phyloP scores from a whole-genome alignment of 2,888 invertebrate genomes.

The Conus canariensis region DNA sequence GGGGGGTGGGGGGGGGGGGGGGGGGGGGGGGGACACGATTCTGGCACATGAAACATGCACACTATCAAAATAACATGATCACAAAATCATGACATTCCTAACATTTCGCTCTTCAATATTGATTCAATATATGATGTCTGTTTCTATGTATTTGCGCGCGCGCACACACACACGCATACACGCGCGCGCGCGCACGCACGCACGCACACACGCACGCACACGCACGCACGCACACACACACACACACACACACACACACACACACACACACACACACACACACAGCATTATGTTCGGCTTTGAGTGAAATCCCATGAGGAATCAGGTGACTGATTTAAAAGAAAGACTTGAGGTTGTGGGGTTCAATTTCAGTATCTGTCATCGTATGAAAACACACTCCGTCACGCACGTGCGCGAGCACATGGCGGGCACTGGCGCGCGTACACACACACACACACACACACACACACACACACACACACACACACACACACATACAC shows the following conservation, averaged over 20 bases:
- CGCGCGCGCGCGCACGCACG: too few relatives aligned
- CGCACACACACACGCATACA: too few relatives aligned
- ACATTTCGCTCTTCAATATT: too few relatives aligned
- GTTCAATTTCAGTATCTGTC: not conserved
- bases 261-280: too few relatives aligned
- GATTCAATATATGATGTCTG: too few relatives aligned
- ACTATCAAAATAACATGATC: not conserved
- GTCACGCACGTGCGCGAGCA: not conserved
- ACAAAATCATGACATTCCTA: not conserved
- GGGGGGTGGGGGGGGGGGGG: not conserved
- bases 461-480: conserved; percentile 25
- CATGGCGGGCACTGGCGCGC: not conserved
- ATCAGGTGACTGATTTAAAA: not conserved
- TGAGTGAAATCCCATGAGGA: not conserved
- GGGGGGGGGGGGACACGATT: not conserved
- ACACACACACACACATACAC: conserved; percentile 20
- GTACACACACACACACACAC: conserved; percentile 11
- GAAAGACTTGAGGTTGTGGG: not conserved
- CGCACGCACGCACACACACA: too few relatives aligned
- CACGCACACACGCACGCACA: too few relatives aligned
- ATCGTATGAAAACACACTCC: not conserved
- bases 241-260: too few relatives aligned
- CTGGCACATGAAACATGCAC: not conserved
- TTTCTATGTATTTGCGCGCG: too few relatives aligned
- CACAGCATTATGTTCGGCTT: too few relatives aligned